Evolutionary conservation across 2,888 invertebrate species (phyloP).

Genomic region (Pandemis heparana): DNA sequence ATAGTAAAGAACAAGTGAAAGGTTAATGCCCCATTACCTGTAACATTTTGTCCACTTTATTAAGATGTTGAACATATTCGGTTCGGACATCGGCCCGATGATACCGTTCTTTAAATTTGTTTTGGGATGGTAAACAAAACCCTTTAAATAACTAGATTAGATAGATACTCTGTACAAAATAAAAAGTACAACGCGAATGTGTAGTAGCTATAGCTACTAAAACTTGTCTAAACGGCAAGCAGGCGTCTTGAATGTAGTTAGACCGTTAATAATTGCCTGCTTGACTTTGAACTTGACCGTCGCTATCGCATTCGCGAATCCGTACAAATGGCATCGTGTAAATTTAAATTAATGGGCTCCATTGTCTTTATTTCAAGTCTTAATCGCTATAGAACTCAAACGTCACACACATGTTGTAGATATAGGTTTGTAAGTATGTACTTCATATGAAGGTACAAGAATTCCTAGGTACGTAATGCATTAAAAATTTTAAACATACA

Average conservation of each 20-base stretch:
- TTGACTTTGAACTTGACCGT: conserved; percentile 36
- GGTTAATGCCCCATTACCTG: too few species aligned
- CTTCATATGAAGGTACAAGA: background rate
- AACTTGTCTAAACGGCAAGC: background rate
- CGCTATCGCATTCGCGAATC: conserved; percentile 13
- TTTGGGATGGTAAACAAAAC: too few species aligned
- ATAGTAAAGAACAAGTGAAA: background rate
- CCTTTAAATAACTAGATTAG: too few species aligned
- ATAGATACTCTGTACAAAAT: too few species aligned
- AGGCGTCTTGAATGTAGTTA: background rate
- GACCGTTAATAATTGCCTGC: conserved; percentile 5
- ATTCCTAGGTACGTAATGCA: background rate
- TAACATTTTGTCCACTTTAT: too few species aligned
- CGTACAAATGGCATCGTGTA: conserved; percentile 24
- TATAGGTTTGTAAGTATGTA: background rate
- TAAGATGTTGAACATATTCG: too few species aligned
- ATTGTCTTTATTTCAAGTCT: conserved; percentile 17
- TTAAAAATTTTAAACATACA: background rate
- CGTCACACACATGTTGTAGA: background rate
- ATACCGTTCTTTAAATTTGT: too few species aligned
- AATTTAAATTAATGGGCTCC: conserved; percentile 5
- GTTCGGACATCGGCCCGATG: too few species aligned
- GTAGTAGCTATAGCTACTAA: background rate
- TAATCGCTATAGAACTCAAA: background rate
- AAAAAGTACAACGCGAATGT: too few species aligned